Evolutionary conservation across 2,113 vertebrate genomes (phyloP).

Genomic region (Ursus arctos): DNA sequence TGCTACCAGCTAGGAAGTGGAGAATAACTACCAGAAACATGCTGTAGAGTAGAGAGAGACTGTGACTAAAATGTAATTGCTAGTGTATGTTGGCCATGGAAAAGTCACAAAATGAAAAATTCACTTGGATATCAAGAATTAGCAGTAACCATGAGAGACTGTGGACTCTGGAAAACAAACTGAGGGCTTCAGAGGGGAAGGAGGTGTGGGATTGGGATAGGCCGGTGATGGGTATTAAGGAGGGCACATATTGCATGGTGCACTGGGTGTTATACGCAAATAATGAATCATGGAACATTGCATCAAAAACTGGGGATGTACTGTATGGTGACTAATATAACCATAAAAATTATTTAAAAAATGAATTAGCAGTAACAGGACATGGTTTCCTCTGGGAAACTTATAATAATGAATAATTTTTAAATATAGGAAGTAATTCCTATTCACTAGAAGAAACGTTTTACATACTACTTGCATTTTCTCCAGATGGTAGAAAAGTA

Average conservation of each 20-base stretch:
- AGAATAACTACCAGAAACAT: not conserved
- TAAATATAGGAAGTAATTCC: slow-evolving; percentile 51
- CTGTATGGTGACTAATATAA: too few relatives aligned
- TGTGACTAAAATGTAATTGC: not conserved
- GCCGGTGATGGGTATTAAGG: too few relatives aligned
- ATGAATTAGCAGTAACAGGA: slow-evolving; percentile 42
- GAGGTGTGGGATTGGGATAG: too few relatives aligned
- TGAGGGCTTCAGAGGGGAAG: too few relatives aligned
- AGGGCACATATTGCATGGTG: too few relatives aligned
- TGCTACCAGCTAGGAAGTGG: not conserved
- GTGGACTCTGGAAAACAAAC: too few relatives aligned
- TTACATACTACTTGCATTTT: slow-evolving; percentile 56
- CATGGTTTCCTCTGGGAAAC: not conserved
- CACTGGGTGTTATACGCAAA: too few relatives aligned
- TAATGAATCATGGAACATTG: too few relatives aligned
- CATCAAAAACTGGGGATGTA: too few relatives aligned
- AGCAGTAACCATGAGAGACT: not conserved
- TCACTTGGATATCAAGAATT: slow-evolving; percentile 36
- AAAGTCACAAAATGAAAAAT: slow-evolving; percentile 43
- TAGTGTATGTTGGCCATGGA: not conserved
- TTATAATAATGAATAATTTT: slow-evolving; percentile 37
- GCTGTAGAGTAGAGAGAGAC: not conserved
- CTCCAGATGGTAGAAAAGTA: not conserved
- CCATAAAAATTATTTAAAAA: too few relatives aligned
- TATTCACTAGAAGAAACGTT: slow-evolving; percentile 45